Evolutionary conservation across 2,888 invertebrate genomes (phyloP).

Genomic region (Celastrina argiolus): DNA sequence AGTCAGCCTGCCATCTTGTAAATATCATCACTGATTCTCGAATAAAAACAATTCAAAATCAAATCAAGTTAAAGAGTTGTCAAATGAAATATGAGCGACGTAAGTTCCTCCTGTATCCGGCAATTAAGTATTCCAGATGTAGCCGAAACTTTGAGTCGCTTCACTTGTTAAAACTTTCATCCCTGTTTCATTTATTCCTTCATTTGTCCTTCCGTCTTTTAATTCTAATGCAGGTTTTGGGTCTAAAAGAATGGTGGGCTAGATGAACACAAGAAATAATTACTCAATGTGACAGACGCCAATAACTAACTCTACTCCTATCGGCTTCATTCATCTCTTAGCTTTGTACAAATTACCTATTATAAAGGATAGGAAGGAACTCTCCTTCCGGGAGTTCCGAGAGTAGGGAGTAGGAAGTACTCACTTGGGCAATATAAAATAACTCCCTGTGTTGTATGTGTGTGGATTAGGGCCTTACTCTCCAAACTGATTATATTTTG

Average conservation of each 20-base stretch:
- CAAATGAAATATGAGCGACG: constrained; percentile 25
- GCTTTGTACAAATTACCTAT: too few relatives aligned
- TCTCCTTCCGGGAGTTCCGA: too few relatives aligned
- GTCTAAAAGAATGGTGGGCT: not conserved
- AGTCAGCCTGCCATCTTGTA: not conserved
- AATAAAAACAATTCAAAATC: constrained; percentile 19
- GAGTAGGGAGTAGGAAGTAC: too few relatives aligned
- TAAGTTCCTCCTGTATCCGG: constrained; percentile 29
- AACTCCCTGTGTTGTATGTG: too few relatives aligned
- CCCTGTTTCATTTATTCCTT: constrained; percentile 29
- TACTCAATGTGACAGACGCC: too few relatives aligned
- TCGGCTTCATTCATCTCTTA: too few relatives aligned
- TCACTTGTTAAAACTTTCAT: constrained; percentile 38
- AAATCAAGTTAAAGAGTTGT: constrained; percentile 22
- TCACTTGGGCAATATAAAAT: too few relatives aligned
- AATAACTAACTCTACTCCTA: too few relatives aligned
- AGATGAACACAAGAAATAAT: too few relatives aligned
- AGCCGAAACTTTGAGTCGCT: constrained; percentile 33
- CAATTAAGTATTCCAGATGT: constrained; percentile 38
- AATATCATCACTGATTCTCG: not conserved
- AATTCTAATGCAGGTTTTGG: constrained; percentile 9
- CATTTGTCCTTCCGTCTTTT: constrained; percentile 28
- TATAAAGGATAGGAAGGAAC: too few relatives aligned
- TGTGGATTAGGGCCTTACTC: too few relatives aligned
- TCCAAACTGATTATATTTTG: too few relatives aligned